These are phyloP conservation scores for Dryococelus australis DNA, from an alignment of 2,888 invertebrate genomes.

Conservation along the genomic window DNA sequence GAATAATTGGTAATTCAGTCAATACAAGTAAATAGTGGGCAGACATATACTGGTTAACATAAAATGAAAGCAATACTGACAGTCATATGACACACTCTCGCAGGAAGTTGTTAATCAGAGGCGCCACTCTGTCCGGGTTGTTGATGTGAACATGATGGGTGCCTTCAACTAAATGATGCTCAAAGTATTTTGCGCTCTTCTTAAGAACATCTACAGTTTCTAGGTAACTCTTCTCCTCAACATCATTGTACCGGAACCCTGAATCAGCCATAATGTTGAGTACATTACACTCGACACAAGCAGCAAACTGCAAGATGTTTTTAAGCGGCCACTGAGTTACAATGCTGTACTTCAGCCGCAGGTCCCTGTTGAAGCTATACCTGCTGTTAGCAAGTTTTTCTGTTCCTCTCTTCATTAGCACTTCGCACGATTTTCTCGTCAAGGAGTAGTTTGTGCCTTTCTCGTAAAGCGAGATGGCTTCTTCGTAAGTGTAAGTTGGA, in stretches of 20 bases:
- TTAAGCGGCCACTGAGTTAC: conserved; percentile 46
- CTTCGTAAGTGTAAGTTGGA: conserved; percentile 34
- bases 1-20: no score
- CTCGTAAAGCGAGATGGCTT: conserved; percentile 22
- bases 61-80: no score
- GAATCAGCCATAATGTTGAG: conserved; percentile 52
- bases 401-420: conserved; percentile 75
- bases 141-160: conserved; percentile 53
- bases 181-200: conserved; percentile 45
- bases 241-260: conserved; percentile 49
- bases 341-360: conserved; percentile 69
- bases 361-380: conserved; percentile 72
- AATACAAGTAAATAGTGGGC: no score
- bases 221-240: conserved; percentile 47
- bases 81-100: background rate
- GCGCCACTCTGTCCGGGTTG: conserved; percentile 49
- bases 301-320: conserved; percentile 48
- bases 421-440: conserved; percentile 71
- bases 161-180: conserved; percentile 49
- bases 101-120: conserved; percentile 49
- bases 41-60: no score
- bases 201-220: conserved; percentile 46
- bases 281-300: conserved; percentile 51
- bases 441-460: conserved; percentile 59
- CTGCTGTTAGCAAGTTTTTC: conserved; percentile 62